Base-by-base conservation (phyloP, 1,140 invertebrate genomes). In the Elysia chlorotica region DNA sequence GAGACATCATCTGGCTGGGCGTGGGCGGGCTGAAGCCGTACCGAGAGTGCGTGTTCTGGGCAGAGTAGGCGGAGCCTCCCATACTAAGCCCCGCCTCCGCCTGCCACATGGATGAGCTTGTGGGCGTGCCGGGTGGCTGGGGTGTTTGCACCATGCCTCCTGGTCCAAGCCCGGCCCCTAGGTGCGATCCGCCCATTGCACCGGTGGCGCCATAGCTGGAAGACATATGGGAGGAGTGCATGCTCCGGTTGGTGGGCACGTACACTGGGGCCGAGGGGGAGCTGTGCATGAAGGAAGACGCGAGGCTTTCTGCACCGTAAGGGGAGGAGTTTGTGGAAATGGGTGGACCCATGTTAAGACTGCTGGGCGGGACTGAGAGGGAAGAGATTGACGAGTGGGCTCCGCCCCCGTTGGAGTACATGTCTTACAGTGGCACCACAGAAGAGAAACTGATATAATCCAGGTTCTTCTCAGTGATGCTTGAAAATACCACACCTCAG, bases 91-190 rank as follows among this genome's bases (percentile, higher is more conserved):
- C 10, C 19, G 61, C 63, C 31, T 71, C 69, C 0, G 69, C 30
- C 37, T 62, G 69, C 69, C 69, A 71, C 69, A 71, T 71, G 30
- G 69, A n/a, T 23, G 67, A 37, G 33, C 69, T 37, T 23, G 69
- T 62, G 2, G 69, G 69, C 59, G 69, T 71, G 69, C 59, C 59
- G 2, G 35, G 25, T 1, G 63, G 23, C n/a, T 56, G 23, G 14
- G 57, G 37, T 1, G 69, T 33, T 2, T 25, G 33, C 10, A 36
- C 63, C 37, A 2, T 31, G 30, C 2, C 23, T 28, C 14, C 57
- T 38, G 36, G 48, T 63, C 17, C 67, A n/a, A n/a, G n/a, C 65
- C 65, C 37, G 30, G n/a, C 69, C 69, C 23, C 63, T 62, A 2
- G 69, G 17, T 2, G 69, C 61, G 57, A 71, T 63, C 17, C 41